phyloP scores from a whole-genome alignment of 2,113 vertebrate species.

The Oxyruncus cristatus region DNA sequence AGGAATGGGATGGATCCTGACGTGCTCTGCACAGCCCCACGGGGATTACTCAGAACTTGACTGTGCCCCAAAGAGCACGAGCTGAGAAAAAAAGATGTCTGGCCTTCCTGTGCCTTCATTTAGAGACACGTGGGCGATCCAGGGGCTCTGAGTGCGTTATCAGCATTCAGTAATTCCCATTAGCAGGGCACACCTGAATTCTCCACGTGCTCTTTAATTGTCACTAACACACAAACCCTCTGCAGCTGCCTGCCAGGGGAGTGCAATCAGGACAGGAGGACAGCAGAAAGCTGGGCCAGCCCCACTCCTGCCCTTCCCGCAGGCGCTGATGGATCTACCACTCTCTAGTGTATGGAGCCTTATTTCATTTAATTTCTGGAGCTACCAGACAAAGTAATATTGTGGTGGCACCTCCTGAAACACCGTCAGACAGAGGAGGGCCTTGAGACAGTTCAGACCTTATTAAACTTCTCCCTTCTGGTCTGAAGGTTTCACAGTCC shows the following conservation, averaged over 20 bases:
- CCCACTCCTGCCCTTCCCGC: background rate
- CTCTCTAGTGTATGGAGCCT: accelerated
- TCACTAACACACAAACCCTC: background rate
- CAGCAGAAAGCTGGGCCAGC: too few relatives aligned
- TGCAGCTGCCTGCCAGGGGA: background rate
- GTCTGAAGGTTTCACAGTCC: background rate
- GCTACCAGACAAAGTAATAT: background rate
- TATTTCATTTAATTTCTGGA: background rate
- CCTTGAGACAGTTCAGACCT: background rate
- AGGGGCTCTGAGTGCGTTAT: background rate
- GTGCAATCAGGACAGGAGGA: background rate
- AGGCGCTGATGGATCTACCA: background rate
- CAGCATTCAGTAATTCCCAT: background rate
- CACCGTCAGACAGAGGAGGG: background rate
- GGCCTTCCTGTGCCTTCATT: accelerated
- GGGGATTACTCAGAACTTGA: accelerated
- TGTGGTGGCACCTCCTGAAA: background rate
- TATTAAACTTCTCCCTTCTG: background rate
- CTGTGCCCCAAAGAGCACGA: background rate
- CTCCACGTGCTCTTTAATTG: background rate
- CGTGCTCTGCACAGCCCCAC: background rate
- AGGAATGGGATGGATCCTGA: background rate
- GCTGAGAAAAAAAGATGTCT: background rate
- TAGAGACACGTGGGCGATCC: accelerated
- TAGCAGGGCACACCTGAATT: background rate